Evolutionary conservation across 2,888 invertebrate genomes (phyloP).

Genomic region (Aphrophora alni): DNA sequence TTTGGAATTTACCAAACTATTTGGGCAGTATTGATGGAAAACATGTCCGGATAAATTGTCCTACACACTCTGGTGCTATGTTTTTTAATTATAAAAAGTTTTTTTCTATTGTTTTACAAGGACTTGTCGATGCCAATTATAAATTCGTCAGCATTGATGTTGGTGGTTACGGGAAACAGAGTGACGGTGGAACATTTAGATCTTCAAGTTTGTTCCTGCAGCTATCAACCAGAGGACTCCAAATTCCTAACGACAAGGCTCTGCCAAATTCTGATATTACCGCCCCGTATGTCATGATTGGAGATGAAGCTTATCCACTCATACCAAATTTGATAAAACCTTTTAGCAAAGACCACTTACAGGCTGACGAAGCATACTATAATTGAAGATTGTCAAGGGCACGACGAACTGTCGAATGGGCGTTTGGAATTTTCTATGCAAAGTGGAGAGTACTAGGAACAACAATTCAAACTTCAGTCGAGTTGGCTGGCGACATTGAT

Average conservation of each 20-base stretch:
- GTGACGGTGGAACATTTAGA: slow-evolving; percentile 48
- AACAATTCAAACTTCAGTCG: slow-evolving; percentile 32
- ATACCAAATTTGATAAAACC: slow-evolving; percentile 14
- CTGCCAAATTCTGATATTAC: slow-evolving; percentile 2
- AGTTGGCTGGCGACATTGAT: slow-evolving; percentile 33
- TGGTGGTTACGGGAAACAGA: slow-evolving; percentile 51
- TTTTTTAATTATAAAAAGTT: slow-evolving; percentile 20
- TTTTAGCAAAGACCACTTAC: slow-evolving; percentile 8
- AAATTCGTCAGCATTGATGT: slow-evolving; percentile 40
- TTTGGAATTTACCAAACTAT: slow-evolving; percentile 24
- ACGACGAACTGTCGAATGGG: slow-evolving; percentile 31
- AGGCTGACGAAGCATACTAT: slow-evolving; percentile 16
- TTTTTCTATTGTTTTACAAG: slow-evolving; percentile 29
- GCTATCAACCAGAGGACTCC: background rate
- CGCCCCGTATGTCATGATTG: slow-evolving; percentile 30
- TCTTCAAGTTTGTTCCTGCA: slow-evolving; percentile 17
- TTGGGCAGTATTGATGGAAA: slow-evolving; percentile 27
- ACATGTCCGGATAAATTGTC: slow-evolving; percentile 23
- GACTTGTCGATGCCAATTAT: slow-evolving; percentile 26
- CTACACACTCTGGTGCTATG: slow-evolving; percentile 23
- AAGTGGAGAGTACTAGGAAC: slow-evolving; percentile 39
- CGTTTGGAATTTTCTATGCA: slow-evolving; percentile 30
- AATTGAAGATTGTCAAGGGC: slow-evolving; percentile 31
- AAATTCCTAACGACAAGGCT: background rate
- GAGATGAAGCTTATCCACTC: slow-evolving; percentile 30